phyloP scores from a whole-genome alignment of 2,113 vertebrate species.

The Pollimyrus isidori region DNA sequence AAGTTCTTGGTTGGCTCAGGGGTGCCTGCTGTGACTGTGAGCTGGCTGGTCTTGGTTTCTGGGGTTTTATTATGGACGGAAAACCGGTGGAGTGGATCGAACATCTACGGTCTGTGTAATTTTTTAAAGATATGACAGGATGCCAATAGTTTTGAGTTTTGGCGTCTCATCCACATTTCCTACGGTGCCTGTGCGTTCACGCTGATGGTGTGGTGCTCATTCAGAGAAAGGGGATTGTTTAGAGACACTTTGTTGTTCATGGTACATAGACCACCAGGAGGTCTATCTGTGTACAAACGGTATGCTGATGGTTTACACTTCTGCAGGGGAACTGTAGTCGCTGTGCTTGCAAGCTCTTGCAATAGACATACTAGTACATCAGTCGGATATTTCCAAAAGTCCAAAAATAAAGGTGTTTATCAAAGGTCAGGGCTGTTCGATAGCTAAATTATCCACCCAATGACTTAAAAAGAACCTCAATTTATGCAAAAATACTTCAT shows the following conservation, averaged over 20 bases:
- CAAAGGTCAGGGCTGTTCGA: not conserved
- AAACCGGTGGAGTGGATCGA: not conserved
- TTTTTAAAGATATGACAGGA: not conserved
- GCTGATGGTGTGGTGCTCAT: not conserved
- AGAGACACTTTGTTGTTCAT: not conserved
- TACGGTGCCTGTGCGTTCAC: not conserved
- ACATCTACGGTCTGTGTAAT: not conserved
- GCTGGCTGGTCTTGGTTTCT: not conserved
- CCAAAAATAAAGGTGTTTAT: not conserved
- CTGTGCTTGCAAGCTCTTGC: not conserved
- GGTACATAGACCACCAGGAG: not conserved
- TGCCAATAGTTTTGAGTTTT: not conserved
- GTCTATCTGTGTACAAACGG: not conserved
- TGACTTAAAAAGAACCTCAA: not conserved
- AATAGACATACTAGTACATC: not conserved
- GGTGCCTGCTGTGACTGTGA: not conserved
- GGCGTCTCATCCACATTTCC: not conserved
- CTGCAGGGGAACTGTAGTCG: not conserved
- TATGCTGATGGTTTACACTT: not conserved
- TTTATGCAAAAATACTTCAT: not conserved
- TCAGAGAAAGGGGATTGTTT: not conserved
- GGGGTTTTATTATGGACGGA: not conserved
- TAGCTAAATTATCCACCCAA: not conserved
- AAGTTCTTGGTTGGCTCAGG: not conserved
- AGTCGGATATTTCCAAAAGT: not conserved